These are phyloP conservation scores for Aplidium turbinatum DNA, from an alignment of 23 tunicate genomes.

Conservation along the genomic window DNA sequence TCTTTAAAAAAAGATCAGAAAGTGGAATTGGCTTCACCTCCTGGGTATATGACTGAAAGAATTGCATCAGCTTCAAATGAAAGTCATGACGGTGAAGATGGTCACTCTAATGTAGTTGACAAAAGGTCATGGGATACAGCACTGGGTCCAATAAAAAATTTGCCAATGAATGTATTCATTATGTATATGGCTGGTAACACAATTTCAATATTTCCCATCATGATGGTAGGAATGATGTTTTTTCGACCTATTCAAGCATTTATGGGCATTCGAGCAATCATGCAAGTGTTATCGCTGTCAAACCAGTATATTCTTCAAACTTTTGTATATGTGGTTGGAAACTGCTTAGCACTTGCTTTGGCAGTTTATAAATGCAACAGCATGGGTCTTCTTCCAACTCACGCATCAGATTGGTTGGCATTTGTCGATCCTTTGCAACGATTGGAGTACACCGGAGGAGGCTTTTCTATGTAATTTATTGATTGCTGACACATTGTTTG, in stretches of 20 bases:
- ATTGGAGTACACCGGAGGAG: constrained; percentile 77
- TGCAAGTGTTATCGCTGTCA: constrained; percentile 66
- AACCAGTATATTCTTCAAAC: constrained; percentile 72
- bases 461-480: constrained; percentile 55
- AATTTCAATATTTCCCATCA: constrained; percentile 95
- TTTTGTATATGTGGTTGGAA: constrained; percentile 70
- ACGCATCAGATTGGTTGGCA: constrained; percentile 95
- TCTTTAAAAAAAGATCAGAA: constrained; percentile 45
- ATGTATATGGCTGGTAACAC: constrained; percentile 99
- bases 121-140: constrained; percentile 98
- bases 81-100: constrained; percentile 13
- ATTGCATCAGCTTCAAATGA: constrained; percentile 16
- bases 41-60: constrained; percentile 57
- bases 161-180: constrained; percentile 96
- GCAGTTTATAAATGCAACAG: constrained; percentile 95
- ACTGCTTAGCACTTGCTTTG: constrained; percentile 71
- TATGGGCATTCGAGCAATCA: constrained; percentile 76
- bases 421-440: constrained; percentile 64
- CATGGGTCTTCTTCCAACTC: constrained; percentile 96
- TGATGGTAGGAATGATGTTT: constrained; percentile 99
- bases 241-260: constrained; percentile 86
- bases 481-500: too few species aligned
- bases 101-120: constrained; percentile 54
- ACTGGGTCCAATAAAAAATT: constrained; percentile 78
- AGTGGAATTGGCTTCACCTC: constrained; percentile 70